Percentiles rank a stretch among this genome's conserved stretches.
These are phyloP conservation scores for Tetheella fluctuosa DNA, from an alignment of 2,888 invertebrate genomes.

Conservation along the genomic window DNA sequence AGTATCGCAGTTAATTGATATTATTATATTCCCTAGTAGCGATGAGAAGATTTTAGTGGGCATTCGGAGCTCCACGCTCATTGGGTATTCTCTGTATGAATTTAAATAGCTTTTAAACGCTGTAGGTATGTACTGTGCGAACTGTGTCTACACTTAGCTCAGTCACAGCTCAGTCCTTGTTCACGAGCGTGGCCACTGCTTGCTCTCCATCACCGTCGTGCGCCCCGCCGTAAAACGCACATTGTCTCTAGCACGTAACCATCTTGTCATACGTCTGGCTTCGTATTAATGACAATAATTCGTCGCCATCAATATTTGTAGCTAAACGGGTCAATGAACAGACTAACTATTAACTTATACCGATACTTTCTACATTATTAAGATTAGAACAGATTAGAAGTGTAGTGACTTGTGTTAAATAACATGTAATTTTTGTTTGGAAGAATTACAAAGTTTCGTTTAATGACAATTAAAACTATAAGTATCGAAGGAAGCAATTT, in stretches of 20 bases:
- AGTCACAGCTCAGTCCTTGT: conserved; percentile 66
- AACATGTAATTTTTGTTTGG: background rate
- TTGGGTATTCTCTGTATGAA: conserved; percentile 74
- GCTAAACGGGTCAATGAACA: conserved; percentile 48
- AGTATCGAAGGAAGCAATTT: conserved; percentile 25
- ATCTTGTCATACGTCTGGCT: conserved; percentile 44
- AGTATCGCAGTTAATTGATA: too few species aligned
- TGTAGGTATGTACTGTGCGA: conserved; percentile 37
- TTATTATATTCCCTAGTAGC: conserved; percentile 14
- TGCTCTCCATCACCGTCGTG: conserved; percentile 52
- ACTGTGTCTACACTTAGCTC: conserved; percentile 29
- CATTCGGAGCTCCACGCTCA: conserved; percentile 38
- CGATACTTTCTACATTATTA: background rate
- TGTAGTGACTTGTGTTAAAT: conserved; percentile 9
- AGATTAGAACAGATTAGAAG: conserved; percentile 14
- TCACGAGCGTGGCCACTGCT: conserved; percentile 56
- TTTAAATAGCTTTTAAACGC: conserved; percentile 71
- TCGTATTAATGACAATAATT: conserved; percentile 38
- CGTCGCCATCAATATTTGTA: conserved; percentile 63
- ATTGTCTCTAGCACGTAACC: conserved; percentile 61
- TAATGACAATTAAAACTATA: conserved; percentile 22
- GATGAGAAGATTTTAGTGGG: conserved; percentile 47
- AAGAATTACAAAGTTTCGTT: background rate
- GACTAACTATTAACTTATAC: conserved; percentile 34
- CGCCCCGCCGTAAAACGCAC: conserved; percentile 38